Base-by-base conservation (phyloP, 2,113 vertebrate genomes). In the Tinamus guttatus region DNA sequence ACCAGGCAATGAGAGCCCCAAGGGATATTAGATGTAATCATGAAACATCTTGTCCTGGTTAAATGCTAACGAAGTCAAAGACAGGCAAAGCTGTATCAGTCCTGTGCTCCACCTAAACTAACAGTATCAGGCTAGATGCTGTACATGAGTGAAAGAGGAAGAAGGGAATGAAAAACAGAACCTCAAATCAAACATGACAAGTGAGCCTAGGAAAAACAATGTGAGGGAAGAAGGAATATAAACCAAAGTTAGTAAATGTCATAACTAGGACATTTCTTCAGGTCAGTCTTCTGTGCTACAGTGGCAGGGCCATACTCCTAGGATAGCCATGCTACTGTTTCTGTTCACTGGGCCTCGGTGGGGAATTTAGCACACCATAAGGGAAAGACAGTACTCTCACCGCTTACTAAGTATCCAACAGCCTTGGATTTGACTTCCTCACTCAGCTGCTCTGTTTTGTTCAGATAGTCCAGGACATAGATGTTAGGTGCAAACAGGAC, bases 401-500 rank as follows among this genome's bases (percentile, higher is more conserved):
- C 99, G 13, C 93, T 97, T 67, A 96, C 97, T 52, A 99, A 96
- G 78, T 98, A 99, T 47, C 93, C 77, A 1, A 40, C 93, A 28
- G 98, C 98, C 85, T 98, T 99, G 67, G 97, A 76, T 69, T 75
- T 83, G 73, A 98, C 56, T 28, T 97, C 97, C 32, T 88, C 11
- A 1, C 96, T 99, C 76, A 99, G 97, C 91, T 99, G 99, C 13
- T 96, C 56, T 14, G 99, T 99, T 71, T 95, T 93, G 80, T 97
- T 97, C 92, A 99, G 97, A 40, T 99, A 99, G 69, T 98, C 63
- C 65, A 99, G 95, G 80, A 99, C 93, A 4, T 98, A 99, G 95
- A 99, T 98, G 87, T 99, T 99, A 62, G 99, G 98, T 45, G 98
- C 98, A 78, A 99, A 98, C 0, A 98, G 97, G 21, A 87, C 98